These are phyloP conservation scores for Tipula lateralis DNA, from an alignment of 2,888 invertebrate species.

Conservation along the genomic window DNA sequence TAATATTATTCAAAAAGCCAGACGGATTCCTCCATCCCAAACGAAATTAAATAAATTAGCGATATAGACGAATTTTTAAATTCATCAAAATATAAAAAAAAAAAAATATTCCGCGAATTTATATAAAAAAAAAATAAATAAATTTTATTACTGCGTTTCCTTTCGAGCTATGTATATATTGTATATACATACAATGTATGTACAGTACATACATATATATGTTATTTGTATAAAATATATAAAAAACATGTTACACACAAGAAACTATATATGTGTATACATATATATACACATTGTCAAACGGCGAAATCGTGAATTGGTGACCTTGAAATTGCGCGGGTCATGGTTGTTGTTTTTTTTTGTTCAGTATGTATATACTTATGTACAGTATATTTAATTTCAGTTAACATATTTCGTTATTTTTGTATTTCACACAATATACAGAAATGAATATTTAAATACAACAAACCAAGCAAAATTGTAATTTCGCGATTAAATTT, in stretches of 20 bases:
- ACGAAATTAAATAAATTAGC: background rate
- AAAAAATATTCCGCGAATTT: conserved; percentile 1
- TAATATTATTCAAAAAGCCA: background rate
- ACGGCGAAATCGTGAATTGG: background rate
- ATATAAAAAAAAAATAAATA: background rate
- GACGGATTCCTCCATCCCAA: background rate
- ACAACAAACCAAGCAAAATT: conserved; percentile 12
- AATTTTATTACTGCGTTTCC: background rate
- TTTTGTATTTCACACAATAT: background rate
- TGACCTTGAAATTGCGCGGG: conserved; percentile 24
- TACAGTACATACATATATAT: background rate
- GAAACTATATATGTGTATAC: background rate
- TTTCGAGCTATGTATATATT: background rate
- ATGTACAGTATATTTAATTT: background rate
- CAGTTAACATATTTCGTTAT: background rate
- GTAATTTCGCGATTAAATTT: background rate
- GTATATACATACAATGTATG: background rate
- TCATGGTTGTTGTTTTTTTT: background rate
- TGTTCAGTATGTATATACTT: background rate
- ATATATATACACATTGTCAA: background rate
- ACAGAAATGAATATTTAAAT: conserved; percentile 4
- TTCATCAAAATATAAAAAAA: too few species aligned
- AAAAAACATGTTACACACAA: background rate
- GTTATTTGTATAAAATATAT: background rate
- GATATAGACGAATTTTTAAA: background rate